Conservation (phyloP, 2,797 vertebrate species). For the Brotula barbata region DNA sequence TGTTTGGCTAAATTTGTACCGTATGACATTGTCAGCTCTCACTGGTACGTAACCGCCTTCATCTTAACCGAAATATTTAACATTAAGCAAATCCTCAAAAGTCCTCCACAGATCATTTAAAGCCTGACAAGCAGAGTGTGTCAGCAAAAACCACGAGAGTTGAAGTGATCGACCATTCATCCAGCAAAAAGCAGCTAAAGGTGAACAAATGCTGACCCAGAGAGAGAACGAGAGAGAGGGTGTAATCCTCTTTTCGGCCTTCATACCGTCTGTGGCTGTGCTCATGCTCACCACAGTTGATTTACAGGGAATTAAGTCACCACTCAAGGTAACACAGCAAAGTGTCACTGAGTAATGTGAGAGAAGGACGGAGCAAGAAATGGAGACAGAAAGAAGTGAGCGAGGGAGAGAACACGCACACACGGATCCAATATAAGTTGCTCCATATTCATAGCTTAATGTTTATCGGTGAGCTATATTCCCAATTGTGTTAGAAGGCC, state of each 20-base stretch:
- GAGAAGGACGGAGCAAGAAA: not conserved
- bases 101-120: slow-evolving; percentile 2
- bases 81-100: not conserved
- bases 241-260: slow-evolving; percentile 12
- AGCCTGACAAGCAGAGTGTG: not conserved
- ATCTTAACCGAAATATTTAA: slow-evolving; percentile 8
- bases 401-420: not conserved
- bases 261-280: slow-evolving; percentile 8
- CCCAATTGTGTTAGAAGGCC: not conserved
- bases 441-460: slow-evolving; percentile 29
- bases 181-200: not conserved
- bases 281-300: slow-evolving; percentile 9
- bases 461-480: slow-evolving; percentile 26
- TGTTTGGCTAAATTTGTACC: slow-evolving; percentile 1
- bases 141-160: not conserved
- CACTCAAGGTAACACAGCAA: slow-evolving; percentile 3
- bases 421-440: not conserved
- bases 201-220: too few relatives aligned
- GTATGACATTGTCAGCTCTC: slow-evolving; percentile 11
- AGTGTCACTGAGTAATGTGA: not conserved
- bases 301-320: slow-evolving; percentile 3
- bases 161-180: not conserved
- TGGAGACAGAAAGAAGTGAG: not conserved
- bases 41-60: not conserved
- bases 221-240: not conserved